phyloP scores from a whole-genome alignment of 2,888 invertebrate genomes.

The Neria commutata region DNA sequence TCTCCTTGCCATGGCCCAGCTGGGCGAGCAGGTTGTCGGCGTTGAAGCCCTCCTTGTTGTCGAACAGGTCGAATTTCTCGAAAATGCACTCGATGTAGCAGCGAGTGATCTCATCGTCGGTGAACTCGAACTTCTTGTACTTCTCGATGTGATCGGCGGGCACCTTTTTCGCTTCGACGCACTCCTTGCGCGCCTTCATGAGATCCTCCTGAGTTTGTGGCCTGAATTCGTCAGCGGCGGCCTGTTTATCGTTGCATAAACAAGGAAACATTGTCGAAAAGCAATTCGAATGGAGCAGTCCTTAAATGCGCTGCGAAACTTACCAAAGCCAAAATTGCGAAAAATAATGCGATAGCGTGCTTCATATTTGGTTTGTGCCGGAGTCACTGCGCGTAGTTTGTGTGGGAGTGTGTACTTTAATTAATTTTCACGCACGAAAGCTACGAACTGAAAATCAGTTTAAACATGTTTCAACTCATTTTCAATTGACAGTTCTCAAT shows the following conservation, averaged over 20 bases:
- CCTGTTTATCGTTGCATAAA: conserved; percentile 33
- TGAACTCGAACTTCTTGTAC: conserved; percentile 60
- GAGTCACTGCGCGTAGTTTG: neutral
- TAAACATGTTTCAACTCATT: no score
- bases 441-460: no score
- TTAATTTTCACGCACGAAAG: no score
- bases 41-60: conserved; percentile 56
- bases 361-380: conserved; percentile 48
- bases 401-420: no score
- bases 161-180: conserved; percentile 53
- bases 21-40: conserved; percentile 58
- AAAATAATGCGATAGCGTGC: conserved; percentile 50
- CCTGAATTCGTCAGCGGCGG: conserved; percentile 55
- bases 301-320: conserved; percentile 27
- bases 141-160: conserved; percentile 56
- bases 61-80: conserved; percentile 59
- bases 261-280: neutral
- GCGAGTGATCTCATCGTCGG: conserved; percentile 59
- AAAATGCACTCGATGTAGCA: conserved; percentile 61
- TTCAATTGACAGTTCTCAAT: no score
- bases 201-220: conserved; percentile 58
- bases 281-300: no score
- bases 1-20: conserved; percentile 55
- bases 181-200: conserved; percentile 56
- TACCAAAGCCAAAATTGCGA: conserved; percentile 57